These are phyloP conservation scores for Apotomis capreana DNA, from an alignment of 2,888 invertebrate species.

Conservation along the genomic window DNA sequence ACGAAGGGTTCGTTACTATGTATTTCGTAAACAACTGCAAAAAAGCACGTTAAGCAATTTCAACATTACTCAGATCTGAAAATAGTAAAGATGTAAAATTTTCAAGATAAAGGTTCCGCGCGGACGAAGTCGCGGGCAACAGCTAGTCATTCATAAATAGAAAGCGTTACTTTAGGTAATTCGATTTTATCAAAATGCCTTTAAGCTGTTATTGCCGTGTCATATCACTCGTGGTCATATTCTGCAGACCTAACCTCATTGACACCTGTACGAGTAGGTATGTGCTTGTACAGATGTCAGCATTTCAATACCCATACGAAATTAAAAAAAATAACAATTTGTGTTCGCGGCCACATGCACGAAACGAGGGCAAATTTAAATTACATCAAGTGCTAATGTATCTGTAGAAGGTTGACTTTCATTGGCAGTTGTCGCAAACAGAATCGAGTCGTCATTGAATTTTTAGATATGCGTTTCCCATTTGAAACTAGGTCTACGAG, in stretches of 20 bases:
- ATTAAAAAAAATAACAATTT: conserved; percentile 50
- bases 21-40: too few species aligned
- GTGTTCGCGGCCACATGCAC: conserved; percentile 53
- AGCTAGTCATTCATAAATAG: too few species aligned
- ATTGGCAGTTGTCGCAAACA: conserved; percentile 48
- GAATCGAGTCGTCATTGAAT: conserved; percentile 34
- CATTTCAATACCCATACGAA: conserved; percentile 44
- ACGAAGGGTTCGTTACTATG: too few species aligned
- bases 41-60: too few species aligned
- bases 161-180: too few species aligned
- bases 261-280: conserved; percentile 47
- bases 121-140: too few species aligned
- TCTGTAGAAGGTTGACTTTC: conserved; percentile 57
- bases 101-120: too few species aligned
- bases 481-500: conserved; percentile 26
- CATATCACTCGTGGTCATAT: conserved; percentile 44
- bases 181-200: too few species aligned
- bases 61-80: too few species aligned
- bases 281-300: conserved; percentile 44
- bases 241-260: conserved; percentile 47
- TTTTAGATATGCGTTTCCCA: conserved; percentile 18
- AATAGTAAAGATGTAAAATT: too few species aligned
- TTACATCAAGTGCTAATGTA: conserved; percentile 50
- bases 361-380: conserved; percentile 55
- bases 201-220: conserved; percentile 43